Conservation (phyloP, 2,888 invertebrate genomes). For the Uloborus plumipes region DNA sequence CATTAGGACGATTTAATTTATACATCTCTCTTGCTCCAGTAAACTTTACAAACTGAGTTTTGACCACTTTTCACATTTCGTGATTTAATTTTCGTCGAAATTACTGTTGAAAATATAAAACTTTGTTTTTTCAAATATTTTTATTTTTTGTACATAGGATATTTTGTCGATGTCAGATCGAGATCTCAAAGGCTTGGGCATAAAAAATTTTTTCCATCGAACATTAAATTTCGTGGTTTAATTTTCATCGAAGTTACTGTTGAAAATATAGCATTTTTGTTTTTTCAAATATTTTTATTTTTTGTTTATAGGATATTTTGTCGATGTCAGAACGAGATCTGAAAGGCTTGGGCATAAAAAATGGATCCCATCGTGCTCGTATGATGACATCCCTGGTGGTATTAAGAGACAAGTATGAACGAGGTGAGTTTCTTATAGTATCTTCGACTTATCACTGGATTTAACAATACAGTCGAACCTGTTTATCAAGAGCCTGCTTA, state of each 20-base stretch:
- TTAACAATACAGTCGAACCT: too few relatives aligned
- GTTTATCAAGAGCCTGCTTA: too few relatives aligned
- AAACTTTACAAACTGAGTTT: too few relatives aligned
- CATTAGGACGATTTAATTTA: too few relatives aligned
- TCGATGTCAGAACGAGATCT: slow-evolving; percentile 76
- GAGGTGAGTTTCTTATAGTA: too few relatives aligned
- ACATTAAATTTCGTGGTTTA: too few relatives aligned
- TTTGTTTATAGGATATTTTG: slow-evolving; percentile 74
- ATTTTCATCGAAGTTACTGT: neutral
- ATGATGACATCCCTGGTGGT: slow-evolving; percentile 78
- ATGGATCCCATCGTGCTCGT: slow-evolving; percentile 77
- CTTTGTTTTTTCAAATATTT: neutral
- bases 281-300: neutral
- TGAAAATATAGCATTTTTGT: neutral
- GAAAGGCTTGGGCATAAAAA: slow-evolving; percentile 77
- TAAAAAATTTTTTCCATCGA: slow-evolving; percentile 78
- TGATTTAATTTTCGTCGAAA: neutral
- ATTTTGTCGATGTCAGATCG: slow-evolving; percentile 75
- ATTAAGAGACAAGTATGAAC: slow-evolving; percentile 76
- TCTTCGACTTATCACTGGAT: too few relatives aligned
- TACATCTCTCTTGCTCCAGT: too few relatives aligned
- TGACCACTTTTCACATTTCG: neutral
- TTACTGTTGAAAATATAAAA: neutral
- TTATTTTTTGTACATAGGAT: slow-evolving; percentile 71
- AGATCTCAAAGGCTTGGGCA: slow-evolving; percentile 77